phyloP scores from a whole-genome alignment of 1,140 invertebrate species.

The Cydia amplana region DNA sequence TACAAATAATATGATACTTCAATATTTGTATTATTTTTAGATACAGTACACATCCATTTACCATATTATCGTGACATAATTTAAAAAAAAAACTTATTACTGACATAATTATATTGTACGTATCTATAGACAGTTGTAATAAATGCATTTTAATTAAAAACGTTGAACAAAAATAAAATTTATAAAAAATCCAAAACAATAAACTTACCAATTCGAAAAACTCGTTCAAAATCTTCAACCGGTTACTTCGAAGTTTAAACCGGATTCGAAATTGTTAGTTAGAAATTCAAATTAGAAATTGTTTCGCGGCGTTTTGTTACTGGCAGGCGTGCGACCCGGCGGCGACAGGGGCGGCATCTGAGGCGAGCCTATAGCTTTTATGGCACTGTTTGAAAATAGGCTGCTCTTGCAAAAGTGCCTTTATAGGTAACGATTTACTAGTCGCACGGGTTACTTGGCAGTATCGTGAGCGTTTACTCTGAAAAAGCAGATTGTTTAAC shows the following conservation, averaged over 20 bases:
- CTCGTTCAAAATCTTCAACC: neutral
- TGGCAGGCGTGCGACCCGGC: slow-evolving; percentile 43
- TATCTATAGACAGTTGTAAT: neutral
- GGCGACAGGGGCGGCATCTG: slow-evolving; percentile 53
- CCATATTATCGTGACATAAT: too few relatives aligned
- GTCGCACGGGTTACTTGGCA: neutral
- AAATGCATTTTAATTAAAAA: neutral
- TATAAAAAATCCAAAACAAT: slow-evolving; percentile 31
- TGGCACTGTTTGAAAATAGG: slow-evolving; percentile 45
- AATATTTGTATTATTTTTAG: too few relatives aligned
- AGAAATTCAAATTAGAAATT: slow-evolving; percentile 30
- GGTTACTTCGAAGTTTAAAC: slow-evolving; percentile 33
- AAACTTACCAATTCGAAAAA: slow-evolving; percentile 32
- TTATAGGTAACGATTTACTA: slow-evolving; percentile 41
- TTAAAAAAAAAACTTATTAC: too few relatives aligned
- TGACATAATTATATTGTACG: too few relatives aligned
- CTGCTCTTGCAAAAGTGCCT: slow-evolving; percentile 43
- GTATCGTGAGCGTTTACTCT: neutral
- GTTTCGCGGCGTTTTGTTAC: slow-evolving; percentile 11
- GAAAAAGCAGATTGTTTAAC: too few relatives aligned
- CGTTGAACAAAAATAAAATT: slow-evolving; percentile 4
- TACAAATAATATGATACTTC: too few relatives aligned
- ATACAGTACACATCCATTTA: too few relatives aligned
- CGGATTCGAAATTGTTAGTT: neutral
- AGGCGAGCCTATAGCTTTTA: slow-evolving; percentile 49